phyloP scores from a whole-genome alignment of 2,888 invertebrate species.

The Cinara cedri region DNA sequence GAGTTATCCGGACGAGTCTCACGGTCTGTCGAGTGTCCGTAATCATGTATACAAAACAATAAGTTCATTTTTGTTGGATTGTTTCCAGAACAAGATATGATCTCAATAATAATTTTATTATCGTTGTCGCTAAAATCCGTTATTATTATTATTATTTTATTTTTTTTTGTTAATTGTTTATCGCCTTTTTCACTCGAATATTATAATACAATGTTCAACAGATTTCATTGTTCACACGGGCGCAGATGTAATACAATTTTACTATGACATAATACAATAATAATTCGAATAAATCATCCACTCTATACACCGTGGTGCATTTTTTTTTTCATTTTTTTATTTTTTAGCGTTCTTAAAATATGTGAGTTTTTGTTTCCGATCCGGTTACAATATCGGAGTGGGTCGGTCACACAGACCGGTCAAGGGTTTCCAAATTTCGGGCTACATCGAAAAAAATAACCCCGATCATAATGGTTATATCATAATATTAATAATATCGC shows the following conservation, averaged over 20 bases:
- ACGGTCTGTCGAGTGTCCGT: conserved; percentile 80
- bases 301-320: too few relatives aligned
- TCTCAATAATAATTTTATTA: conserved; percentile 25
- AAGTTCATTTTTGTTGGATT: conserved; percentile 79
- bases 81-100: conserved; percentile 63
- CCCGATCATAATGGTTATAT: too few relatives aligned
- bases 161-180: not conserved
- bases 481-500: too few relatives aligned
- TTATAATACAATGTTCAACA: not conserved
- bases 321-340: too few relatives aligned
- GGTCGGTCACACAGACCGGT: too few relatives aligned
- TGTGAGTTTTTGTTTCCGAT: too few relatives aligned
- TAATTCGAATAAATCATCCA: not conserved
- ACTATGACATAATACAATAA: too few relatives aligned
- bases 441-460: too few relatives aligned
- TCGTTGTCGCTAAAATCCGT: not conserved
- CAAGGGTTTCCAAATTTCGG: too few relatives aligned
- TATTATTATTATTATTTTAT: not conserved
- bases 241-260: too few relatives aligned
- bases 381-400: too few relatives aligned
- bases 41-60: conserved; percentile 89
- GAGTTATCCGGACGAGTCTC: conserved; percentile 95
- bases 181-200: conserved; percentile 10
- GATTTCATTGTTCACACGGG: not conserved
- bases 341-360: too few relatives aligned